Conservation (phyloP, 2,888 invertebrate genomes). For the Aricia artaxerxes region DNA sequence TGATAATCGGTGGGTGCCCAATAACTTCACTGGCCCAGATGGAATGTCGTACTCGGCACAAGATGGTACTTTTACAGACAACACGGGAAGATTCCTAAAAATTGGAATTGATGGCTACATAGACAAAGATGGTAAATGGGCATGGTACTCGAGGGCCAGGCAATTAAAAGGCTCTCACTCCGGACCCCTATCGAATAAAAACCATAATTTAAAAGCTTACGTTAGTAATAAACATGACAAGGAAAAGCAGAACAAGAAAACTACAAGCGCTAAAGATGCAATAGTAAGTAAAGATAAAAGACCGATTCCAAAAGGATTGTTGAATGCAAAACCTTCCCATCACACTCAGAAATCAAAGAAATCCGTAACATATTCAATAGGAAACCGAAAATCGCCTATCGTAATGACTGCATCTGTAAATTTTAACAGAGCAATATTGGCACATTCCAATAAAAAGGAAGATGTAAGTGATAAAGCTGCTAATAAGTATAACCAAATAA, state of each 20-base stretch:
- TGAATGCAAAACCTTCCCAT: background rate
- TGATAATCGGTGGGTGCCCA: conserved; percentile 70
- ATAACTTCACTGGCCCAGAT: conserved; percentile 69
- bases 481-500: conserved; percentile 64
- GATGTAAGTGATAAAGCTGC: conserved; percentile 50
- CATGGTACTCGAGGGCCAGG: conserved; percentile 55
- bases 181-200: conserved; percentile 47
- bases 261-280: conserved; percentile 37
- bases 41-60: conserved; percentile 67
- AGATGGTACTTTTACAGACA: conserved; percentile 64
- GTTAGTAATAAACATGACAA: conserved; percentile 33
- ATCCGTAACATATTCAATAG: conserved; percentile 43
- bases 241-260: conserved; percentile 44
- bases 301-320: conserved; percentile 26
- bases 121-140: conserved; percentile 69
- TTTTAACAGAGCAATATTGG: conserved; percentile 45
- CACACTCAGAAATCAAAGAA: conserved; percentile 44
- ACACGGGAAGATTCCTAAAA: conserved; percentile 51
- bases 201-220: conserved; percentile 25
- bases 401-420: conserved; percentile 59
- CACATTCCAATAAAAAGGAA: conserved; percentile 39
- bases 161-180: conserved; percentile 39
- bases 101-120: conserved; percentile 71
- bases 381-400: conserved; percentile 49
- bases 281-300: conserved; percentile 42